Percentiles rank a stretch among this genome's conserved stretches.
phyloP scores from a whole-genome alignment of 1,140 invertebrate genomes.

The silkworm (Bombyx mori) region ASM3026992v2 NC_085130.1:9408501-9409000 shows the following conservation, averaged over 20 bases:
- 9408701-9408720: slow-evolving; percentile 91
- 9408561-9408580: slow-evolving; percentile 6
- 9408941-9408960: too few species aligned
- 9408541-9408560: slow-evolving; percentile 7
- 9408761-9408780: slow-evolving; percentile 90
- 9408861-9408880: too few species aligned
- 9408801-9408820: too few species aligned
- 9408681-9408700: slow-evolving; percentile 93
- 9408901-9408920: too few species aligned
- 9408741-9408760: slow-evolving; percentile 89
- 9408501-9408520: too few species aligned
- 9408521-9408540: neutral
- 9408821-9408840: too few species aligned
- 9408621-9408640: slow-evolving; percentile 25
- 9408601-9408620: too few species aligned
- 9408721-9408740: slow-evolving; percentile 92
- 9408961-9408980: too few species aligned
- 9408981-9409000: too few species aligned
- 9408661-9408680: slow-evolving; percentile 85
- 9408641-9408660: slow-evolving; percentile 72
- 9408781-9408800: slow-evolving; percentile 18
- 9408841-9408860: too few species aligned
- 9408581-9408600: slow-evolving; percentile 13
- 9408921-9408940: too few species aligned
- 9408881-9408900: too few species aligned